These are phyloP conservation scores for Ahaetulla prasina DNA, from an alignment of 2,113 vertebrate genomes.

Conservation along the genomic window DNA sequence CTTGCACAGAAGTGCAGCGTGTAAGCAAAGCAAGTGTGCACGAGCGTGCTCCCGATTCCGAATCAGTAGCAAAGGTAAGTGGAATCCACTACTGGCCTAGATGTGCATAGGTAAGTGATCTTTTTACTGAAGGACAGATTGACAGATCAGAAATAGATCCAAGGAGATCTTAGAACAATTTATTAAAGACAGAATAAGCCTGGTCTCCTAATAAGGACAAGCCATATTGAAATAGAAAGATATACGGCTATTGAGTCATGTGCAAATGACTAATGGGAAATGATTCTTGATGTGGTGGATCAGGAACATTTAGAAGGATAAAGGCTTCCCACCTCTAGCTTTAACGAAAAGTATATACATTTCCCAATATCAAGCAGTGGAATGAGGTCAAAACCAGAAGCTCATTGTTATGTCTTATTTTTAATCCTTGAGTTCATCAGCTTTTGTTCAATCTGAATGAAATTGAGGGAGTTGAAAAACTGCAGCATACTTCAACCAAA, in stretches of 20 bases:
- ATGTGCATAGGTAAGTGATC: neutral
- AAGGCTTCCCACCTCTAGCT: neutral
- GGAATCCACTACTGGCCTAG: neutral
- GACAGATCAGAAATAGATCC: neutral
- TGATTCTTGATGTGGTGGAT: neutral
- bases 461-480: neutral
- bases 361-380: neutral
- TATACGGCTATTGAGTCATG: neutral
- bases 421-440: neutral
- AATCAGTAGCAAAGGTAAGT: too few species aligned
- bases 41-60: too few species aligned
- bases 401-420: neutral
- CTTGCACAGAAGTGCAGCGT: too few species aligned
- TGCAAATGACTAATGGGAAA: neutral
- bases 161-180: neutral
- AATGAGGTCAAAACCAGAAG: neutral
- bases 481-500: neutral
- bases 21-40: too few species aligned
- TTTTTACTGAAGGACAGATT: neutral
- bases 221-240: neutral
- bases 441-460: neutral
- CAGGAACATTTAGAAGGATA: neutral
- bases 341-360: neutral
- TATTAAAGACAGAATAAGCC: neutral
- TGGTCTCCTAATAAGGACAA: neutral